phyloP scores from a whole-genome alignment of 2,888 invertebrate species.

The Cantharis lateralis region DNA sequence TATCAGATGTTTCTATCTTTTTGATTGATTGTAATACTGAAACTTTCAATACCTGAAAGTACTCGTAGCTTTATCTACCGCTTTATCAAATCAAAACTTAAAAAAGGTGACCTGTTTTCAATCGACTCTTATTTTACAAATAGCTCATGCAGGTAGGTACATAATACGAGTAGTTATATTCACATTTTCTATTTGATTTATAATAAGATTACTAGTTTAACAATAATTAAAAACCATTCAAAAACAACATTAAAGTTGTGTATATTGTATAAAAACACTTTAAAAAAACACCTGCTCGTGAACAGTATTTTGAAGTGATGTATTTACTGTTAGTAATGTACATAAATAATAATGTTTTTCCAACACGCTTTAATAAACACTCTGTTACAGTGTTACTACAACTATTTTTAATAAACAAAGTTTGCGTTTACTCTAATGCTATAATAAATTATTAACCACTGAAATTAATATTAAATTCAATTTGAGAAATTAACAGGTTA shows the following conservation, averaged over 20 bases:
- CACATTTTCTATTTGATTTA: background rate
- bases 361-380: too few relatives aligned
- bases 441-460: too few relatives aligned
- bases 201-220: background rate
- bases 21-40: constrained; percentile 7
- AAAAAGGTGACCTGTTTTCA: background rate
- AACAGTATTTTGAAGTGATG: background rate
- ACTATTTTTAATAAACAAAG: too few relatives aligned
- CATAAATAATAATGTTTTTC: background rate
- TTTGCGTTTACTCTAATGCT: too few relatives aligned
- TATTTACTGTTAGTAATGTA: background rate
- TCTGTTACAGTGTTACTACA: too few relatives aligned
- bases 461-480: too few relatives aligned
- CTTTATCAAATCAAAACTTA: constrained; percentile 14
- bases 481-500: too few relatives aligned
- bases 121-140: background rate
- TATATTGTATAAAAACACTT: background rate
- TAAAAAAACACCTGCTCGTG: background rate
- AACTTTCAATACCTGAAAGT: constrained; percentile 12
- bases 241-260: background rate
- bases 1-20: background rate
- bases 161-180: background rate
- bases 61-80: constrained; percentile 11
- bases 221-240: background rate
- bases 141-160: background rate